Evolutionary conservation across 2,888 invertebrate genomes (phyloP), one percentile per base, ranked within the genome.

Genomic region (Plebejus anna): DNA sequence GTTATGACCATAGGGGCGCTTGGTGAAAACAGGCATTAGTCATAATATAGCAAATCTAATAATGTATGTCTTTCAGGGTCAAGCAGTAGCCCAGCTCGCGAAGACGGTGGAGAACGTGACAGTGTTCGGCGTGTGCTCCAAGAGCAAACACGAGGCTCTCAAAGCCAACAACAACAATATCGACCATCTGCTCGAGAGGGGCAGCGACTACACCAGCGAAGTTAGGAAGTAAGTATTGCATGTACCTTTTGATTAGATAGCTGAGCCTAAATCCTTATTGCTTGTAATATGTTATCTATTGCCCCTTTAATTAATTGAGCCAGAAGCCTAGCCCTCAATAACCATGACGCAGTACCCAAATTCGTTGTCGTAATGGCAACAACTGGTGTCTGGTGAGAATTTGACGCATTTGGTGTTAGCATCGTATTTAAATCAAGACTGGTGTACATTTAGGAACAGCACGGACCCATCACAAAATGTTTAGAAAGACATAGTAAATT

Each of bases 121-220:
- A 13, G 95, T 98, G 76, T 97, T 97, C 88, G 98, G 98, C 47
- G 96, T 98, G 2, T 97, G 97, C 86, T 97, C 97, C 75, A 96
- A 97, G 89, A 94, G 94, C 85, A 98, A 98, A 91, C 97, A 97
- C 86, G 98, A 98, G 85, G 95, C 96, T n/a, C 94, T 98, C 80
- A 96, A 97, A 87, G 94, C 95, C 38, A 95, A 95, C 81, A 95
- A 95, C 83, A 94, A 95, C 82, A 94, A 95, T 81, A 96, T 97
- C 79, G 96, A 97, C 83, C 96, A 97, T 85, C 94, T 98, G 75
- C 94, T 97, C 82, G 98, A 98, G 87, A 95, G 97, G 79, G 96
- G 96, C 81, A 95, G 95, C 82, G 98, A 98, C 89, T 98, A 98
- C 90, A 95, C 95, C 82, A 96, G 95, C 86, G 98, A 98, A 95